Evolutionary conservation across 2,797 vertebrate genomes (phyloP), one percentile per base, ranked within the genome.

Genomic region (Poecilia wingei): DNA sequence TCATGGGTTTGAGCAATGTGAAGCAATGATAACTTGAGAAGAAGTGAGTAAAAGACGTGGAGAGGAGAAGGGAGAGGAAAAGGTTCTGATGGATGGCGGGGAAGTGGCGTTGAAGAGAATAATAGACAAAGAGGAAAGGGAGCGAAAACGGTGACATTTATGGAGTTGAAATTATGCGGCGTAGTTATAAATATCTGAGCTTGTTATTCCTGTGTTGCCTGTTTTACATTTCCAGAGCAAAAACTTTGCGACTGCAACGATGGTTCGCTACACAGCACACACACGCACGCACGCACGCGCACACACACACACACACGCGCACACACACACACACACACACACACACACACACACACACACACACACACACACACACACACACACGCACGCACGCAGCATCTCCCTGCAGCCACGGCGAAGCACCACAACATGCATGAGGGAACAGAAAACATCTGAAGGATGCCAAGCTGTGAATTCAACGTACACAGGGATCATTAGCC

Each of bases 171-270:
- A 88, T 86, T 88, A 91, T 90, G 89, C 89, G 83, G 87, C 72
- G 28, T 80, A 85, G 93, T 90, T 93, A 94, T 91, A 94, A 94
- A 94, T 93, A 94, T 88, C 88, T 59, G 20, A 53, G 78, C 84
- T 89, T 90, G 85, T 93, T 92, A 90, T 92, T 83, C 66, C 2
- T 72, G 82, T 79, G 79, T 78, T 77, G 86, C 84, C 83, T 89
- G 79, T 77, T 85, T 91, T 80, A 89, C 90, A 93, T 91, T 92
- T 91, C 68, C 84, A 76, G 79, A 84, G 79, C 72, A 81, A 79
- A 78, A 88, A 86, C 75, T 79, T 87, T 80, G 71, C 6, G 59
- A 47, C 73, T 14, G 0, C 68, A 14, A 45, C 9, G 2, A 46
- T 13, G 82, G 59, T 81, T 82, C 76, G 45, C 76, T 66, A 75